These are phyloP conservation scores for Leucophenga montana DNA, from an alignment of 2,888 invertebrate species.

Conservation along the genomic window DNA sequence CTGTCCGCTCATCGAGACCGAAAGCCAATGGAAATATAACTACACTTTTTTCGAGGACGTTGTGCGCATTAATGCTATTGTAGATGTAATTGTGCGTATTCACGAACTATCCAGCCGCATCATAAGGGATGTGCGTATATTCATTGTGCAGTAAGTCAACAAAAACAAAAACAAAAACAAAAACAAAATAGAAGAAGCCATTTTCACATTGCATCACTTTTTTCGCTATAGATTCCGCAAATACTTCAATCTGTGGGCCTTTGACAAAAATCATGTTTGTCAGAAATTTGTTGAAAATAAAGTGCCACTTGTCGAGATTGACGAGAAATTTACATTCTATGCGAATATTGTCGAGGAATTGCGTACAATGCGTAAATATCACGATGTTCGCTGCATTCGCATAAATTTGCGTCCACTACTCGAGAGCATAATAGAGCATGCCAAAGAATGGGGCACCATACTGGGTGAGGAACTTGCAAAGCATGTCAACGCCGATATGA, in stretches of 20 bases:
- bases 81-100: conserved; percentile 79
- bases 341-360: conserved; percentile 83
- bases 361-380: conserved; percentile 75
- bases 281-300: conserved; percentile 84
- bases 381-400: conserved; percentile 80
- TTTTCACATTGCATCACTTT: background rate
- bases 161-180: background rate
- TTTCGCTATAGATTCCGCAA: conserved; percentile 80
- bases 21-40: conserved; percentile 73
- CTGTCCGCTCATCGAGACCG: conserved; percentile 75
- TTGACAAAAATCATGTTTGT: conserved; percentile 82
- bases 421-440: conserved; percentile 81
- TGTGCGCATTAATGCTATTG: conserved; percentile 81
- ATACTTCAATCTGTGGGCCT: conserved; percentile 84
- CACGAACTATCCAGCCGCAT: conserved; percentile 80
- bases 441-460: conserved; percentile 84
- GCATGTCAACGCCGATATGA: conserved; percentile 81
- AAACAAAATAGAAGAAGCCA: too few species aligned
- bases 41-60: conserved; percentile 87
- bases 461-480: conserved; percentile 81
- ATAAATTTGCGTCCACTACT: conserved; percentile 84
- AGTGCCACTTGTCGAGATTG: conserved; percentile 79
- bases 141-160: conserved; percentile 53
- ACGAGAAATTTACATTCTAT: conserved; percentile 90
- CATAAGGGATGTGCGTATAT: conserved; percentile 78